Evolutionary conservation across 2,888 invertebrate species (phyloP).

Genomic region (Reticulitermes lucifugus): DNA sequence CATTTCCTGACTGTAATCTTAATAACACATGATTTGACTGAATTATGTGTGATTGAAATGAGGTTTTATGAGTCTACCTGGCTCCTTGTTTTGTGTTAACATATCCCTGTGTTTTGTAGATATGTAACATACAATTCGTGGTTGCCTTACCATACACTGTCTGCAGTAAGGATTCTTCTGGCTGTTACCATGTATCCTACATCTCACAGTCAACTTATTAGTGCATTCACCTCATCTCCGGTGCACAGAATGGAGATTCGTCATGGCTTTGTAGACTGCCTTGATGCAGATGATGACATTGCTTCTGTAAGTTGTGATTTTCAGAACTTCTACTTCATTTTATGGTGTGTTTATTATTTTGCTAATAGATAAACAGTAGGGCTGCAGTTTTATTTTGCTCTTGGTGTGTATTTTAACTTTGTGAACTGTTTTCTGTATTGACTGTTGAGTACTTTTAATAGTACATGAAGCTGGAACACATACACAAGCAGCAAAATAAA

Average conservation of each 20-base stretch:
- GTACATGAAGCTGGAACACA: too few species aligned
- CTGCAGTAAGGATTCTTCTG: slow-evolving; percentile 78
- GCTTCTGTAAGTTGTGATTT: background rate
- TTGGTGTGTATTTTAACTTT: too few species aligned
- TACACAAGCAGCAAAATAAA: too few species aligned
- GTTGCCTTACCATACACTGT: slow-evolving; percentile 75
- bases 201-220: slow-evolving; percentile 77
- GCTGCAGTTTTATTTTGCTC: too few species aligned
- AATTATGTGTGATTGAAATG: too few species aligned
- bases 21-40: too few species aligned
- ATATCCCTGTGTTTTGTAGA: slow-evolving; percentile 58
- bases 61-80: background rate
- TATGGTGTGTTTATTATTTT: too few species aligned
- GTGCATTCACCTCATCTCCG: slow-evolving; percentile 76
- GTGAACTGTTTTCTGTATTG: too few species aligned
- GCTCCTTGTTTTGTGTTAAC: background rate
- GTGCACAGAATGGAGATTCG: slow-evolving; percentile 71
- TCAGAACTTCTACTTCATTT: too few species aligned
- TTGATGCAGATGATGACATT: slow-evolving; percentile 68
- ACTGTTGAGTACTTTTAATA: too few species aligned
- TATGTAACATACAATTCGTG: slow-evolving; percentile 77
- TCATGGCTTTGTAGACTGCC: slow-evolving; percentile 88
- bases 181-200: slow-evolving; percentile 74
- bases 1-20: too few species aligned
- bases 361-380: too few species aligned